Conservation (phyloP, 2,113 vertebrate species). For the Catharus bicknelli region DNA sequence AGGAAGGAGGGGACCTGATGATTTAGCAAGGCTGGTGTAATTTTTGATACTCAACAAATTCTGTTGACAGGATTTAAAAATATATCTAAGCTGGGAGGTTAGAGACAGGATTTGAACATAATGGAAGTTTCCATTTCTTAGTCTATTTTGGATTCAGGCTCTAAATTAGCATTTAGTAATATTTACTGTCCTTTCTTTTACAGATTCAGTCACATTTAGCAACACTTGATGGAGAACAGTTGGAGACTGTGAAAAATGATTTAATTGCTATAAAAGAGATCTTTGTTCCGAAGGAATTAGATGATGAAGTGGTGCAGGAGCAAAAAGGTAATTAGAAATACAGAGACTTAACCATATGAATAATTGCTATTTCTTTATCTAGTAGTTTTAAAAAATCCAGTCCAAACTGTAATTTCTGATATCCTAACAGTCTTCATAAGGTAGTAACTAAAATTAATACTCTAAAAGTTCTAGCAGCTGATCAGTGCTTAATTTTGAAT, state of each 20-base stretch:
- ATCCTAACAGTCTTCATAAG: not conserved
- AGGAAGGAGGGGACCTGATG: not conserved
- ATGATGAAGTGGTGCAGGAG: conserved; percentile 64
- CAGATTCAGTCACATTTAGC: conserved; percentile 91
- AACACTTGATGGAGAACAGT: conserved; percentile 79
- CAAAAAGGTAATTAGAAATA: conserved; percentile 84
- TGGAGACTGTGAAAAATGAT: conserved; percentile 86
- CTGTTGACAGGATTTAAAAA: not conserved
- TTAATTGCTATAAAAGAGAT: conserved; percentile 92
- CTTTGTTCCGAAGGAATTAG: conserved; percentile 83
- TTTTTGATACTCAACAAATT: not conserved
- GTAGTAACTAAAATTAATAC: not conserved
- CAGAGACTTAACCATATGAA: not conserved
- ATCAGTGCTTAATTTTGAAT: not conserved
- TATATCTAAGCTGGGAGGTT: not conserved
- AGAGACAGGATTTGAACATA: not conserved
- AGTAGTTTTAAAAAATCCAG: not conserved
- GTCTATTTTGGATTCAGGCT: not conserved
- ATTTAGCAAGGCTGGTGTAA: not conserved
- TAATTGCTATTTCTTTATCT: not conserved
- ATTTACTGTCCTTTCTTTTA: conserved; percentile 10
- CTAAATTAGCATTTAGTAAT: not conserved
- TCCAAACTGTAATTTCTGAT: not conserved
- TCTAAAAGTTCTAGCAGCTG: not conserved
- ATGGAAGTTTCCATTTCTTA: not conserved